Evolutionary conservation across 2,888 invertebrate genomes (phyloP), one percentile per base, ranked within the genome.

Genomic region (Mesorhabditis belari): DNA sequence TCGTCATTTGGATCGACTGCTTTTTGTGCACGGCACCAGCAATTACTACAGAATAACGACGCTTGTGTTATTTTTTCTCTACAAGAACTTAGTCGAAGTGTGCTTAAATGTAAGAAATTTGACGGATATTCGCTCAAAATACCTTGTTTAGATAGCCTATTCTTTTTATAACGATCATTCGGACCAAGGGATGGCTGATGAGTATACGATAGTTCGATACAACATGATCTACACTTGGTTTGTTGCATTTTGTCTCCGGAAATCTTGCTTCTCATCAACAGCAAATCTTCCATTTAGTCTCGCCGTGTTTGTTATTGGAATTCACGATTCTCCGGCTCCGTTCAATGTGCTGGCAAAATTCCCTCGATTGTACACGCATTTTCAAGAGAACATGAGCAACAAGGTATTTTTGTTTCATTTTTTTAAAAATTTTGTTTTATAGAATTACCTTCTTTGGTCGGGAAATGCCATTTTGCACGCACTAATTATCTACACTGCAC

Each of bases 21-120:
- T 67, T 17, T 63, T 71, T 57, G 66, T 71, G 24, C 71, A 71
- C 50, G 71, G 71, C 1, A 61, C 66, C 0, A 55, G 64, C 12
- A 64, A 63, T 35, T 52, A 64, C 53, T 61, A 54, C 49, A 63
- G 71, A 21, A 65, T 63, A 17, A 29, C 60, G 25, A 67, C 65
- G 19, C 56, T 59, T 23, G 53, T 69, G 28, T 62, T 71, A 26
- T 71, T 60, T 64, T 55, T 55, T 4, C 44, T 67, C 51, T 71
- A 71, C 60, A 71, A 71, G 63, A 69, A 67, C 27, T 44, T 62
- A 49, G n/a, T 65, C n/a, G 65, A 65, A 49, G 57, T 50, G 1
- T 29, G 58, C 19, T 49, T 55, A 19, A 27, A 61, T 21, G 62
- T 70, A 52, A 52, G 62, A 35, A 12, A 49, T 19, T 26, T 51